A percentile compares a stretch with the other conserved stretches of the same genome.
Conservation (phyloP, 1,140 invertebrate species). For the Drosophila seguyi region DNA sequence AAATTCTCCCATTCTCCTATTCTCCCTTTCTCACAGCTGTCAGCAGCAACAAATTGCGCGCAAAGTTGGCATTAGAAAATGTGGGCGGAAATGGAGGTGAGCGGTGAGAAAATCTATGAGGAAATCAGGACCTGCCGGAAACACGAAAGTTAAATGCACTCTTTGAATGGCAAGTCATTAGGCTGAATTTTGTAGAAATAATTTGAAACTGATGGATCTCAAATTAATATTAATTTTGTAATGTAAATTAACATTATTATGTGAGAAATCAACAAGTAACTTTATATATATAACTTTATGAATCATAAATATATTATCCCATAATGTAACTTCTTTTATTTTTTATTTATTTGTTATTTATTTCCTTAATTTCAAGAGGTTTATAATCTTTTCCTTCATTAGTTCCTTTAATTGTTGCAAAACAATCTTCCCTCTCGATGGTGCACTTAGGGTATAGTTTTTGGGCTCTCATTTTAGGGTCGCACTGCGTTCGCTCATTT, state of each 20-base stretch:
- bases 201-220: rapidly evolving
- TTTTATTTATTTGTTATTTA: background rate
- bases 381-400: background rate
- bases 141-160: constrained; percentile 38
- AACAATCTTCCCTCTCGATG: constrained; percentile 9
- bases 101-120: constrained; percentile 25
- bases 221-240: background rate
- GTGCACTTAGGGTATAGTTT: constrained; percentile 42
- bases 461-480: constrained; percentile 56
- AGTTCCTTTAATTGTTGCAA: background rate
- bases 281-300: too few species aligned
- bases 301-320: too few species aligned
- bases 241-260: background rate
- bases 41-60: constrained; percentile 79
- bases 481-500: constrained; percentile 65
- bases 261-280: background rate
- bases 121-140: constrained; percentile 9
- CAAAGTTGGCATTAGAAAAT: constrained; percentile 80
- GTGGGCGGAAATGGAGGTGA: constrained; percentile 37
- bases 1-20: constrained; percentile 42
- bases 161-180: background rate
- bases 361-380: background rate
- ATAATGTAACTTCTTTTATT: too few species aligned
- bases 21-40: constrained; percentile 73
- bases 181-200: background rate